Percentiles rank a stretch among this genome's conserved stretches.
Evolutionary conservation across 2,888 invertebrate species (phyloP).

Genomic region (Acrobasis repandana): DNA sequence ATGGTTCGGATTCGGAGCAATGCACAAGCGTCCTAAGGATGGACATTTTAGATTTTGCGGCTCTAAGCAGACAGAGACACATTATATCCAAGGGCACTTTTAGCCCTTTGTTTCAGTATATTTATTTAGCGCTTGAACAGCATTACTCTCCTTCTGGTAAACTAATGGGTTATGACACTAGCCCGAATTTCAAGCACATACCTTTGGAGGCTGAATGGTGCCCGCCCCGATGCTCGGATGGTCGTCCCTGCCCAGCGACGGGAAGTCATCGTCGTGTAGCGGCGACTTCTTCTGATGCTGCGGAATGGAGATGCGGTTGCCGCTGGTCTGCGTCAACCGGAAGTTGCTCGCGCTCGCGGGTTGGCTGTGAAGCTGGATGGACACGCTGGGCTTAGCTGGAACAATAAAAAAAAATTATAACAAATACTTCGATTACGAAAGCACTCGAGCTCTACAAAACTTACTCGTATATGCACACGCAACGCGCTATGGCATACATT

Average conservation of each 20-base stretch:
- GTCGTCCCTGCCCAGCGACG: conserved; percentile 62
- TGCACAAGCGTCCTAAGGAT: no score
- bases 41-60: no score
- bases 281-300: conserved; percentile 37
- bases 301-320: conserved; percentile 59
- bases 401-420: conserved; percentile 13
- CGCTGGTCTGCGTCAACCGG: conserved; percentile 66
- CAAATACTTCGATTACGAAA: not conserved
- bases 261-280: conserved; percentile 51
- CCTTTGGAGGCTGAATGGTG: conserved; percentile 67
- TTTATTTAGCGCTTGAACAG: no score
- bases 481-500: no score
- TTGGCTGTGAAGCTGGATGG: conserved; percentile 75
- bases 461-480: no score
- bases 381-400: conserved; percentile 75
- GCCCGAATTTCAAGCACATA: conserved; percentile 30
- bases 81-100: no score
- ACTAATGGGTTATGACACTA: no score
- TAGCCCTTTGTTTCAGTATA: no score
- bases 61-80: no score
- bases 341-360: conserved; percentile 76
- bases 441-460: no score
- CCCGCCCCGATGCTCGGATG: conserved; percentile 69
- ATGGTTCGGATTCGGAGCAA: no score
- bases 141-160: no score